Base-by-base conservation (phyloP, 2,888 invertebrate genomes). In the Cecidostiba fungosa region DNA sequence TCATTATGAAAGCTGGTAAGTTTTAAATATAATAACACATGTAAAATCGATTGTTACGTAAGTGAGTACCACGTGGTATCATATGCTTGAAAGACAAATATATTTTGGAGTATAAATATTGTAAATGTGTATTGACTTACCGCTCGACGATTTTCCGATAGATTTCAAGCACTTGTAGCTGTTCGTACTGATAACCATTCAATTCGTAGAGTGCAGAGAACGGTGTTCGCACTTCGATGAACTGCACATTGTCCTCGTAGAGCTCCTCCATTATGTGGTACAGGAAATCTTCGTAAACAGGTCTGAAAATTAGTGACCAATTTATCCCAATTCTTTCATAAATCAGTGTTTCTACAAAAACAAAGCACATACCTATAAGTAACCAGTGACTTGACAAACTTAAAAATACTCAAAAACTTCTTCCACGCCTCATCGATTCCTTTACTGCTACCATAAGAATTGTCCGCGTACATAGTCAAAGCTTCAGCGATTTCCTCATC, bases 201-300 rank as follows among this genome's bases (percentile, higher is more conserved):
- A 96, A 90, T 87, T 96, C 96, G 88, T 97, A 97, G 0, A 96
- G 92, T 89, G 93, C 90, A 0, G 96, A 95, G 47, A 97, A 91
- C 0, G 95, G 92, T 19, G 95, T 94, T 79, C 97, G 94, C 1
- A 97, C 93, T 92, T 97, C 97, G 26, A 96, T 90, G 87, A 97
- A 97, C 92, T 96, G 95, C 0, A 97, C 94, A 82, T 96, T 96
- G 89, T 97, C 96, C 5, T 95, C 94, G 89, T 94, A 94, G 77
- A 96, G 95, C 87, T 95, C 95, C 86, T 94, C 92, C 5, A 97
- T 91, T 0, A 95, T 95, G 86, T 95, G 95, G 88, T 96, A 95
- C 88, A 95, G 95, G 90, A 96, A 96, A 80, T 95, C 95, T 77
- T 95, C 95, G 94, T 96, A 96, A 6, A 96, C 94, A 0, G 96